Conservation (phyloP, 1,140 invertebrate species). For the Lordiphosa stackelbergi region DNA sequence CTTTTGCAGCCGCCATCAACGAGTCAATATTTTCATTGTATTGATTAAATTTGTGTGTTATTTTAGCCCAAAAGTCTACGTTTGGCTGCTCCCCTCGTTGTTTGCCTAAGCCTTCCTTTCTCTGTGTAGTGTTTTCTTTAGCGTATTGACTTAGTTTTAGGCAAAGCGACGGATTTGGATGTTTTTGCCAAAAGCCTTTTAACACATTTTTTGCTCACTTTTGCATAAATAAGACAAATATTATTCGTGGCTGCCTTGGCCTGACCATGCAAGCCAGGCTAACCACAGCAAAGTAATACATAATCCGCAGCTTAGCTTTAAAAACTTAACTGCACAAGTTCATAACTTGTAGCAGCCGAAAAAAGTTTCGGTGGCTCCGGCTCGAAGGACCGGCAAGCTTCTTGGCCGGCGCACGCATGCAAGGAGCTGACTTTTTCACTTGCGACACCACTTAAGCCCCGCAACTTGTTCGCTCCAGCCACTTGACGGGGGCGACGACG, state of each 20-base stretch:
- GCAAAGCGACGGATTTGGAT: conserved; percentile 49
- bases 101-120: neutral
- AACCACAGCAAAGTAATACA: conserved; percentile 66
- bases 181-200: conserved; percentile 50
- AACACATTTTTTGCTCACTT: conserved; percentile 47
- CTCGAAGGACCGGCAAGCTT: conserved; percentile 4
- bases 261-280: conserved; percentile 40
- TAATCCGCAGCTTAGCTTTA: conserved; percentile 69
- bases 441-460: conserved; percentile 50
- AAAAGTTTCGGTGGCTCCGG: conserved; percentile 34
- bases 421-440: conserved; percentile 21
- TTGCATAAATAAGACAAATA: conserved; percentile 65
- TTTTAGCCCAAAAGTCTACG: conserved; percentile 37
- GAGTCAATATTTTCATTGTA: conserved; percentile 68
- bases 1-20: conserved; percentile 38
- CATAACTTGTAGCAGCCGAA: conserved; percentile 60
- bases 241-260: conserved; percentile 23
- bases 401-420: conserved; percentile 41
- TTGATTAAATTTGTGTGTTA: conserved; percentile 64
- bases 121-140: conserved; percentile 37
- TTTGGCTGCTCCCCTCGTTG: neutral
- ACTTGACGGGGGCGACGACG: conserved; percentile 20
- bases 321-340: conserved; percentile 68
- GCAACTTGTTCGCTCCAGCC: conserved; percentile 37
- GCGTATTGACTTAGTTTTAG: conserved; percentile 42